Base-by-base conservation (phyloP, 2,797 vertebrate genomes). In the Notolepis coatsorum region DNA sequence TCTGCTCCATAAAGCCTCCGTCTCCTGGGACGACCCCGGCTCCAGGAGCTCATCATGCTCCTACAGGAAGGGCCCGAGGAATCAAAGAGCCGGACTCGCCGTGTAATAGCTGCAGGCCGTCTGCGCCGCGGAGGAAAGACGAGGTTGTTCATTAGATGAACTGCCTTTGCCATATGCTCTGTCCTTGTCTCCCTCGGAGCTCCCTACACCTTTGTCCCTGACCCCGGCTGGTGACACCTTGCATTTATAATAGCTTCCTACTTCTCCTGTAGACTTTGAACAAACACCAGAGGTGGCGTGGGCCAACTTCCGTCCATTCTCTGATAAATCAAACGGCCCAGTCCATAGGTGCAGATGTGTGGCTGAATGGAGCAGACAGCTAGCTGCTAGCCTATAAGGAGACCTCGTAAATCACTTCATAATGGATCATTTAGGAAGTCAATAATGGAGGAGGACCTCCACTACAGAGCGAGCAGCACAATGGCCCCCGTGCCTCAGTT, bases 351-450 rank as follows among this genome's bases (percentile, higher is more conserved):
- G 81, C 78, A 87, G 83, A 90, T 87, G 88, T 85, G 65, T 50
- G 54, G n/a, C 38, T 87, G 84, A 86, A 85, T 74, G 74, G 81
- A 58, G 53, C 53, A 35, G 77, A 68, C 81, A 47, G 61, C 76
- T 9, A 24, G 65, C 65, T 38, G 2, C 55, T 7, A 20, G 56
- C 60, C 50, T 56, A 43, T 73, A 65, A 62, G 17, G 25, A 57
- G 46, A 66, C 64, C 80, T 85, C 89, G 37, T 90, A 91, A 92
- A 93, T 93, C 91, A 92, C 84, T 61, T 82, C 77, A 88, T 90
- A 91, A 92, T 90, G 82, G 86, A 89, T 92, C 77, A 88, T 88
- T 92, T 89, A 91, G 90, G 90, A 93, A 93, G 92, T 91, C 87
- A 88, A 92, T 92, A 90, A 91, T 68, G 73, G 81, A 73, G 54